Evolutionary conservation across 2,113 vertebrate species (phyloP).

Genomic region (Hippoglossus stenolepis): DNA sequence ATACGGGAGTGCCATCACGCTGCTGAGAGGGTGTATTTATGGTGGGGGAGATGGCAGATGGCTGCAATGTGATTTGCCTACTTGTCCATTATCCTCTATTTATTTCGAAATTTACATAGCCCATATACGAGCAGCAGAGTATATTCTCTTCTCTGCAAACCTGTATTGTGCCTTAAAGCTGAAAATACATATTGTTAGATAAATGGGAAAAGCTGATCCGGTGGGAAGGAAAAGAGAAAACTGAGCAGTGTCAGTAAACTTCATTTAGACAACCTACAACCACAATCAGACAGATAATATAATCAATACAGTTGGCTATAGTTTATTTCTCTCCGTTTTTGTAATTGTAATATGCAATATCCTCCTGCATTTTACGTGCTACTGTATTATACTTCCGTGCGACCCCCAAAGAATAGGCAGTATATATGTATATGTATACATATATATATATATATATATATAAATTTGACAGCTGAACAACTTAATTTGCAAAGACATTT

Average conservation of each 20-base stretch:
- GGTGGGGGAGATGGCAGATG: slow-evolving; percentile 37
- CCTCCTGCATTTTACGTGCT: not conserved
- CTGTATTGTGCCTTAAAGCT: slow-evolving; percentile 7
- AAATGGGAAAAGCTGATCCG: not conserved
- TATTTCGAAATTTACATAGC: slow-evolving; percentile 45
- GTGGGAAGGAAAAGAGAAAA: not conserved
- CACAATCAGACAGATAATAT: no score
- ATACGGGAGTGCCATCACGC: slow-evolving; percentile 64
- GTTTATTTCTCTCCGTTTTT: no score
- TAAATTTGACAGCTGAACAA: not conserved
- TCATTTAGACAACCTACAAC: not conserved
- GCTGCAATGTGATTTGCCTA: slow-evolving; percentile 39
- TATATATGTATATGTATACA: not conserved
- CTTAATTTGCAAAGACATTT: not conserved
- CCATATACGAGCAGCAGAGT: slow-evolving; percentile 25
- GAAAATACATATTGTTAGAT: slow-evolving; percentile 19
- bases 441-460: no score
- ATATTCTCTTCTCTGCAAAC: slow-evolving; percentile 22
- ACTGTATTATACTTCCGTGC: not conserved
- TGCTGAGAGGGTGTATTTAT: slow-evolving; percentile 57
- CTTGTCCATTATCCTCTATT: slow-evolving; percentile 59
- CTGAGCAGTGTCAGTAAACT: not conserved
- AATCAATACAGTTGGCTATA: no score
- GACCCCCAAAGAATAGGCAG: not conserved
- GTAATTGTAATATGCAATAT: no score